phyloP scores from a whole-genome alignment of 2,797 vertebrate genomes.

The Sebastolobus alascanus region DNA sequence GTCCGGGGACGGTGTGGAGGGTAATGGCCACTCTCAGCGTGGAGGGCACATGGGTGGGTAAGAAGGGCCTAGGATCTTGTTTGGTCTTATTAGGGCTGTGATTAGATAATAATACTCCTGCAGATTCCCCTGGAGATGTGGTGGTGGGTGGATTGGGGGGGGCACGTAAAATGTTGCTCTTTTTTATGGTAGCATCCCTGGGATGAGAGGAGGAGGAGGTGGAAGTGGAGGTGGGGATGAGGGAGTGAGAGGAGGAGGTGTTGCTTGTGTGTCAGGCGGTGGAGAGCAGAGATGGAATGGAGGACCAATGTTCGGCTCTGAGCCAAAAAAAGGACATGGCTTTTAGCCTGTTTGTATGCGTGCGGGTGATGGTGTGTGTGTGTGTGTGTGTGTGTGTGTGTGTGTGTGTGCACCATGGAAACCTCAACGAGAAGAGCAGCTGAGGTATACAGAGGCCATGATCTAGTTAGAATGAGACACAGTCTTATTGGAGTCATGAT shows the following conservation, averaged over 20 bases:
- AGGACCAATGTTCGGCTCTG: conserved; percentile 40
- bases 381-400: neutral
- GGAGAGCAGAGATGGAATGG: conserved; percentile 38
- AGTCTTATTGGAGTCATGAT: conserved; percentile 62
- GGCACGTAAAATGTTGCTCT: conserved; percentile 32
- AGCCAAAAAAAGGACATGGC: conserved; percentile 56
- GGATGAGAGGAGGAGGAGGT: conserved; percentile 33
- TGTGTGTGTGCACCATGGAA: conserved; percentile 21
- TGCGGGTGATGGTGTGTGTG: neutral
- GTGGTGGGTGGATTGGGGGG: conserved; percentile 14
- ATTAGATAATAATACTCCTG: conserved; percentile 65
- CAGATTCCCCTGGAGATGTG: conserved; percentile 39
- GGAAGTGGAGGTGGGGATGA: conserved; percentile 22
- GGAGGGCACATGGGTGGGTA: conserved; percentile 42
- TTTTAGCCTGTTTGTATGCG: conserved; percentile 6
- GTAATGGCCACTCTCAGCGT: conserved; percentile 53
- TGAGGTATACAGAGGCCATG: conserved; percentile 44
- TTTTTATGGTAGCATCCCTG: conserved; percentile 50
- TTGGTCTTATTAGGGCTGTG: conserved; percentile 62
- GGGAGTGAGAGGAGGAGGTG: conserved; percentile 49
- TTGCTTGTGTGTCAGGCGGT: conserved; percentile 50
- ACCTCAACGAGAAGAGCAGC: conserved; percentile 43
- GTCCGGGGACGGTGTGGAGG: conserved; percentile 7
- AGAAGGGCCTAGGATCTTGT: conserved; percentile 43
- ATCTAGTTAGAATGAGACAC: conserved; percentile 67